Percentiles rank a stretch among this genome's conserved stretches.
These are phyloP conservation scores for Onychostoma macrolepis DNA, from an alignment of 2,113 vertebrate genomes.

Conservation along the genomic window DNA sequence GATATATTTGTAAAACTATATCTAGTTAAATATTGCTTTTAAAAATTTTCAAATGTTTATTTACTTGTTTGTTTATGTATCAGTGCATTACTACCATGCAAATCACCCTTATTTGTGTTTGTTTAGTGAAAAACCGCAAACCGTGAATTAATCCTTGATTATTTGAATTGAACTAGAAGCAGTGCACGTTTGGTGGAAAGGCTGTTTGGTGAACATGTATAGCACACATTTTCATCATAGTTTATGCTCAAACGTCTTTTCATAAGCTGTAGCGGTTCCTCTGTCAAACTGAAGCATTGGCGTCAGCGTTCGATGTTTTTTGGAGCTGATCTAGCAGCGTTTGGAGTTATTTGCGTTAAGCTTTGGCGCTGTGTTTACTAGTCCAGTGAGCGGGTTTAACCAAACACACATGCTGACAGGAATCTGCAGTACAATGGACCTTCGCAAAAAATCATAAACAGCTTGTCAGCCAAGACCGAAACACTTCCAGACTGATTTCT, in stretches of 20 bases:
- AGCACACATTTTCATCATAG: not conserved
- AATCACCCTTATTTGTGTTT: too few relatives aligned
- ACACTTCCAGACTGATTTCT: not conserved
- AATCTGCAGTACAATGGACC: not conserved
- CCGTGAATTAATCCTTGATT: too few relatives aligned
- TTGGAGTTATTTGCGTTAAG: too few relatives aligned
- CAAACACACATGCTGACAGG: not conserved
- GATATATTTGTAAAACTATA: too few relatives aligned
- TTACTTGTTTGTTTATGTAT: too few relatives aligned
- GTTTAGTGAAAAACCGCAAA: too few relatives aligned
- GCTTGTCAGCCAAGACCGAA: not conserved
- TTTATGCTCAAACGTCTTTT: not conserved
- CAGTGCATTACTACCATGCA: too few relatives aligned
- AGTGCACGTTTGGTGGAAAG: too few relatives aligned
- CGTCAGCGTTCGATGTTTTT: not conserved
- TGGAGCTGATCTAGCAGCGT: not conserved
- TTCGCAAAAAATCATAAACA: not conserved
- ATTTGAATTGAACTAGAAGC: too few relatives aligned
- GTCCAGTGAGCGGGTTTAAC: not conserved
- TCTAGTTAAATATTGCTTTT: too few relatives aligned
- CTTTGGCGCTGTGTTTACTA: not conserved
- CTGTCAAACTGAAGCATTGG: not conserved
- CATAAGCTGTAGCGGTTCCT: not conserved
- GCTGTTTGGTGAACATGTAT: not conserved
- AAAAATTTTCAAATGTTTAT: too few relatives aligned